These are phyloP conservation scores for Molossus molossus DNA, from an alignment of 2,797 vertebrate species.

Conservation along the genomic window DNA sequence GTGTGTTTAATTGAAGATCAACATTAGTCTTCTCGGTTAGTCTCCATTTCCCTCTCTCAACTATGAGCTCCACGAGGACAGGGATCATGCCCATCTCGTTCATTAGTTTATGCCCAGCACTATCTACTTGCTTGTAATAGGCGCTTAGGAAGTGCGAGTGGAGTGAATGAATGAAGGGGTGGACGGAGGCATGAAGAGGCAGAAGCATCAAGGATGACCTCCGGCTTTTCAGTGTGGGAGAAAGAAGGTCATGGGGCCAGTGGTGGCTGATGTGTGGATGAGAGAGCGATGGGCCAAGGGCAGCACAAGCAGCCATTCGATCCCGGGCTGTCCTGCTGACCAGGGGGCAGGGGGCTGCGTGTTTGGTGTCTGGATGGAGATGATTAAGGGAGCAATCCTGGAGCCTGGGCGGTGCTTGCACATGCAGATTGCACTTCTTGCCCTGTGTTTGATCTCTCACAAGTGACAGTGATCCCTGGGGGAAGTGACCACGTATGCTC, in stretches of 20 bases:
- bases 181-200: neutral
- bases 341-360: neutral
- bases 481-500: constrained; percentile 83
- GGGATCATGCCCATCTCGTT: neutral
- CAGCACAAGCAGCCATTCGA: neutral
- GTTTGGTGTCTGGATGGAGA: constrained; percentile 67
- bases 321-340: neutral
- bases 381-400: constrained; percentile 81
- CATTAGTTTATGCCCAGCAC: neutral
- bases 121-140: neutral
- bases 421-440: constrained; percentile 86
- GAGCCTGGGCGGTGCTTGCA: constrained; percentile 84
- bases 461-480: constrained; percentile 79
- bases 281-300: neutral
- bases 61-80: neutral
- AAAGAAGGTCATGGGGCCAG: neutral
- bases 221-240: neutral
- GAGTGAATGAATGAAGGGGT: neutral
- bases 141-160: neutral
- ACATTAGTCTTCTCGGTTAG: neutral
- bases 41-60: neutral
- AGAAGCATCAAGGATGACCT: neutral
- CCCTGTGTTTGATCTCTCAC: constrained; percentile 89
- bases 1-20: neutral
- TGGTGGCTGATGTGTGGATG: neutral